phyloP scores from a whole-genome alignment of 2,797 vertebrate species.

The Uromys caudimaculatus region DNA sequence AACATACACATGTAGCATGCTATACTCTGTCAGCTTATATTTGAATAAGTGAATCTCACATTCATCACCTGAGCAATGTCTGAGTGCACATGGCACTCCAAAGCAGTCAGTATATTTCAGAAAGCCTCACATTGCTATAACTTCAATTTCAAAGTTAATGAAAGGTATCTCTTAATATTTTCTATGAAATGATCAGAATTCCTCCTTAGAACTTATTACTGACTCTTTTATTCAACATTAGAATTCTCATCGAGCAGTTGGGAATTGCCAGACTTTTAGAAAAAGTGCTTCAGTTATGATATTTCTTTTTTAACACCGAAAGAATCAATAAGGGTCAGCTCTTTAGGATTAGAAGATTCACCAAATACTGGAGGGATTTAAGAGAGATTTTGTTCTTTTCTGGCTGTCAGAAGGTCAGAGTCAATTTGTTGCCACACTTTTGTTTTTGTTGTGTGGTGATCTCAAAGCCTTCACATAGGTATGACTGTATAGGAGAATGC shows the following conservation, averaged over 20 bases:
- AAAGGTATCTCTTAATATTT: neutral
- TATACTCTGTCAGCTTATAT: neutral
- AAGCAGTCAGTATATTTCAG: neutral
- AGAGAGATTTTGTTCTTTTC: constrained; percentile 73
- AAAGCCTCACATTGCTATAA: neutral
- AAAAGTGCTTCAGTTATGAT: constrained; percentile 65
- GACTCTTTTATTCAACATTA: constrained; percentile 60
- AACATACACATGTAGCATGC: too few relatives aligned
- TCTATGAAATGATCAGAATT: neutral
- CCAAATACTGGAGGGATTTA: constrained; percentile 77
- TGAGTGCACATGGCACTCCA: neutral
- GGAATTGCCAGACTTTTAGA: constrained; percentile 66
- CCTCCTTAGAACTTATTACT: constrained; percentile 40
- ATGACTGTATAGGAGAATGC: constrained; percentile 62
- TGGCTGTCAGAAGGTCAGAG: constrained; percentile 71
- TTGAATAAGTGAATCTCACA: constrained; percentile 10
- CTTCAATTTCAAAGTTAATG: constrained; percentile 53
- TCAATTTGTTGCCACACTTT: constrained; percentile 66
- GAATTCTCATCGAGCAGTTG: constrained; percentile 51
- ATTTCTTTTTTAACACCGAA: constrained; percentile 73
- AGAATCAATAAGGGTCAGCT: constrained; percentile 75
- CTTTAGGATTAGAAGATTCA: constrained; percentile 75
- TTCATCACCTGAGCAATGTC: neutral
- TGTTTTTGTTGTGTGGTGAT: constrained; percentile 74
- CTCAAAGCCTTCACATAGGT: constrained; percentile 30